These are phyloP conservation scores for Zelleria hepariella DNA, from an alignment of 2,888 invertebrate species.

Conservation along the genomic window DNA sequence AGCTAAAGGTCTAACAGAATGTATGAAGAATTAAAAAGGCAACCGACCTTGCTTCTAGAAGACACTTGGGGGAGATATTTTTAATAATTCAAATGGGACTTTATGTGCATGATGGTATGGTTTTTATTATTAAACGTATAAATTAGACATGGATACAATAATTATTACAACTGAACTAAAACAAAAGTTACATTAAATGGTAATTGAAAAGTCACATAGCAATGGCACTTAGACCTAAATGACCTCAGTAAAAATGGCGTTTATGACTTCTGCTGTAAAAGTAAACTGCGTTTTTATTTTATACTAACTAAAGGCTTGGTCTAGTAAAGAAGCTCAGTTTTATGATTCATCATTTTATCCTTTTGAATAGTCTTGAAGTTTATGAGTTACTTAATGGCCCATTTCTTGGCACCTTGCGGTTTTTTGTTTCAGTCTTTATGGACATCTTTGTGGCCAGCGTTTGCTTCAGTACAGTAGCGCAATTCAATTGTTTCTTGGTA, in stretches of 20 bases:
- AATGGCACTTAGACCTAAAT: background rate
- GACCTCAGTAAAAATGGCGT: background rate
- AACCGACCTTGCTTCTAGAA: background rate
- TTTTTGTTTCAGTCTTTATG: conserved; percentile 1
- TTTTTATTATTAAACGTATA: background rate
- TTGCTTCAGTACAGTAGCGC: background rate
- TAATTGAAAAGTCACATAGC: background rate
- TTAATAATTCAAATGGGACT: background rate
- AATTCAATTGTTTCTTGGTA: conserved; percentile 3
- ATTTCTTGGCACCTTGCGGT: conserved; percentile 4
- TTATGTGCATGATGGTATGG: too few relatives aligned
- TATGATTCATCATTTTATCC: background rate
- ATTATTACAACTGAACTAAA: background rate
- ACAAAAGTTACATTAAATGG: background rate
- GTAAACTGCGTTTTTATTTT: background rate
- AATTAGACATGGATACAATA: background rate
- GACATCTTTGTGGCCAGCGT: background rate
- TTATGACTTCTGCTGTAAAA: background rate
- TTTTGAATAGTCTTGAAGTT: background rate
- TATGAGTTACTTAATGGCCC: background rate
- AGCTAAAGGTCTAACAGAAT: background rate
- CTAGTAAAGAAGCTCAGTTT: background rate
- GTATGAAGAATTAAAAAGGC: too few relatives aligned
- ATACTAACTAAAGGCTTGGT: background rate
- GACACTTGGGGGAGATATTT: background rate